phyloP scores from a whole-genome alignment of 2,888 invertebrate species.

The Aleiodes testaceus region DNA sequence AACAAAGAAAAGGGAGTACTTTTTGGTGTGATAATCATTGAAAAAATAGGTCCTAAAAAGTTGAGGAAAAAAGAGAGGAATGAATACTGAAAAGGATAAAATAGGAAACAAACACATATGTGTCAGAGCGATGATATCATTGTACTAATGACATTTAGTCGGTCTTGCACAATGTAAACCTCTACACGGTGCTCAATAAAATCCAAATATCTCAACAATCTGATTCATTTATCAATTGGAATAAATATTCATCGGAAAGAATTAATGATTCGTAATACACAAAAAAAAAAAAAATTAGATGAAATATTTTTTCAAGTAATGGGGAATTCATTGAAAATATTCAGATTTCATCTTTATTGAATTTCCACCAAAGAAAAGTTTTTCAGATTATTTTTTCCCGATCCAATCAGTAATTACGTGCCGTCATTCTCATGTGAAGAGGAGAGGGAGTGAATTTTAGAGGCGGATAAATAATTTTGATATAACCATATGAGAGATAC shows the following conservation, averaged over 20 bases:
- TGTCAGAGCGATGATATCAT: constrained; percentile 41
- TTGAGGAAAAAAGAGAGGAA: background rate
- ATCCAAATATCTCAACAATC: constrained; percentile 5
- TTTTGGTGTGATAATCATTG: background rate
- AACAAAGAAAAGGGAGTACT: background rate
- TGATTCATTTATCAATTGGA: background rate
- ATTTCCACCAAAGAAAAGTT: background rate
- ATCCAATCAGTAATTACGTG: constrained; percentile 45
- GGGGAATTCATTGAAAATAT: background rate
- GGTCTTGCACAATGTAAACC: constrained; percentile 32
- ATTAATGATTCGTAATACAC: background rate
- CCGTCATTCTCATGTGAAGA: constrained; percentile 39
- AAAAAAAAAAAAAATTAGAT: background rate
- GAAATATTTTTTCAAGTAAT: background rate
- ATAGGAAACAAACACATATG: constrained; percentile 14
- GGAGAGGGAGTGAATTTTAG: constrained; percentile 29
- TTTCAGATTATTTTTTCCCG: background rate
- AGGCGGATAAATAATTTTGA: constrained; percentile 48
- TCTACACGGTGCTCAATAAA: background rate
- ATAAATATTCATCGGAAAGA: background rate
- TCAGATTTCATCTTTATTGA: background rate
- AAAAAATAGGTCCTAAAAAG: background rate
- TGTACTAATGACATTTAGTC: constrained; percentile 40
- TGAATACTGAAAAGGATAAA: background rate
- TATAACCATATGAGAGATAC: constrained; percentile 43